These are phyloP conservation scores for Chironomus tepperi DNA, from an alignment of 1,140 invertebrate genomes.

Conservation along the genomic window DNA sequence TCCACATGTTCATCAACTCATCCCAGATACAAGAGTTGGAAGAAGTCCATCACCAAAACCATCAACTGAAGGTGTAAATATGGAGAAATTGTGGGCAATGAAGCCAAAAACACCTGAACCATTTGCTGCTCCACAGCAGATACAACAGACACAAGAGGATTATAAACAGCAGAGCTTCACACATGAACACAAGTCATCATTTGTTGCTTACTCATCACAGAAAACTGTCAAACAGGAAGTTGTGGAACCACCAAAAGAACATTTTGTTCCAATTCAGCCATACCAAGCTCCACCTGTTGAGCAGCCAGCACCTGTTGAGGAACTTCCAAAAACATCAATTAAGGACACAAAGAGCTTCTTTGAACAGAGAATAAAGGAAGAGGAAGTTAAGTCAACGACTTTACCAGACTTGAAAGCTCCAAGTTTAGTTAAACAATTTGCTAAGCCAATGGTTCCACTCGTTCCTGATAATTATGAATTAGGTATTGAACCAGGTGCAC, in stretches of 20 bases:
- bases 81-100: conserved; percentile 52
- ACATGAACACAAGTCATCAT: conserved; percentile 18
- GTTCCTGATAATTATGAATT: conserved; percentile 36
- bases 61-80: conserved; percentile 49
- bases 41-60: conserved; percentile 42
- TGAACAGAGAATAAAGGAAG: conserved; percentile 38
- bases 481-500: conserved; percentile 50
- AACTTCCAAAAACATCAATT: conserved; percentile 27
- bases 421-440: conserved; percentile 42
- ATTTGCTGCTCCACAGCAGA: not conserved
- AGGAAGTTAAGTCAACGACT: conserved; percentile 40
- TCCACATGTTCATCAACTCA: conserved; percentile 24
- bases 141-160: conserved; percentile 18
- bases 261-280: conserved; percentile 24
- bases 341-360: conserved; percentile 39
- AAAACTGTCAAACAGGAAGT: conserved; percentile 27
- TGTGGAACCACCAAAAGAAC: conserved; percentile 16
- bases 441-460: conserved; percentile 40
- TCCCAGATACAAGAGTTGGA: conserved; percentile 32
- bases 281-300: conserved; percentile 23
- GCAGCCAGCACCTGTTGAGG: conserved; percentile 11
- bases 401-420: conserved; percentile 44
- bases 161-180: conserved; percentile 26
- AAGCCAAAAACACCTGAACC: conserved; percentile 31
- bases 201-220: conserved; percentile 28